Base-by-base conservation (phyloP, 2,113 vertebrate species). In the Barbus barbus region DNA sequence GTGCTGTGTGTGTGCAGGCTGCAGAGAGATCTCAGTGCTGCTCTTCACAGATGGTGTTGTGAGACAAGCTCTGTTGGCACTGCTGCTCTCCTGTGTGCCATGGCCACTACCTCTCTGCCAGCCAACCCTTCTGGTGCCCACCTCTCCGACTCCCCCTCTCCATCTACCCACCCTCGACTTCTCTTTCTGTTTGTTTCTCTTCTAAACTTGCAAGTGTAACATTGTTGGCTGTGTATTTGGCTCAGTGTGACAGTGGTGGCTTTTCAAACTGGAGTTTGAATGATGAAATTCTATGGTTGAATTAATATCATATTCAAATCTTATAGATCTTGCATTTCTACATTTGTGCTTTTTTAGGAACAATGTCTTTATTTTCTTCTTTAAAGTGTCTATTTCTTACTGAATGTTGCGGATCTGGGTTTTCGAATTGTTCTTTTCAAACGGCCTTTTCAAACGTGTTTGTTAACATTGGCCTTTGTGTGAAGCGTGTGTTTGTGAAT, bases 41-140 rank as follows among this genome's bases (percentile, higher is more conserved):
- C 88, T 93, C 91, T 82, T 90, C 91, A 92, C 94, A 95, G 94
- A 95, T 95, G 94, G 94, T 89, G 75, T 90, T 91, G 91, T 92
- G 92, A 94, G 89, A 90, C 92, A 93, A 91, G 91, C 91, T 92
- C 89, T 88, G 91, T 91, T 93, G 92, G 93, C 91, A 86, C 90
- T 84, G 89, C 84, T 89, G 92, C 93, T 90, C 92, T 92, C 93
- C 92, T 88, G 85, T 88, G 92, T 84, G 91, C 89, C 53, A 84
- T 89, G 89, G 91, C 72, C 89, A 91, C 86, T 76, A 90, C 87
- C 87, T 79, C 81, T 72, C 78, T 86, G 85, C 86, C 86, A 92
- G 89, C 90, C 78, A 82, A 31, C 83, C 81, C 84, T 84, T 85
- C 84, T 80, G 74, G 67, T 86, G 61, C 69, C 69, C 71, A 58